Conservation (phyloP, 2,797 vertebrate species). For the Coreius guichenoti region DNA sequence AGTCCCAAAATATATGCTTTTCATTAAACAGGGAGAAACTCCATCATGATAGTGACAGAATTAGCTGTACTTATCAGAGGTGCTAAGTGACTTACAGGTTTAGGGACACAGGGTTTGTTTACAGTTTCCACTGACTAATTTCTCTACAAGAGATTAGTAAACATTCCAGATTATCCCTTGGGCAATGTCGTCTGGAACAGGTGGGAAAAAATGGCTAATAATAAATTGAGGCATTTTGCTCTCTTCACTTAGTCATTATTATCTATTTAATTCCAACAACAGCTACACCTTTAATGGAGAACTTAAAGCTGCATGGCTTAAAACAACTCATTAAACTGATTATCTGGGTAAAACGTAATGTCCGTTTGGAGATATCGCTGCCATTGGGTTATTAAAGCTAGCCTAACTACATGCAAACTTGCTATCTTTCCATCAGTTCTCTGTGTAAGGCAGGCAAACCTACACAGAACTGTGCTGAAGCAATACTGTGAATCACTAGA, state of each 20-base stretch:
- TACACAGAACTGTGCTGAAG: constrained; percentile 50
- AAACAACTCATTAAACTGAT: neutral
- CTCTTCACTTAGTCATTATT: constrained; percentile 30
- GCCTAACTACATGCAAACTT: neutral
- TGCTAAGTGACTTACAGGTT: constrained; percentile 67
- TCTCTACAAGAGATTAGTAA: constrained; percentile 69
- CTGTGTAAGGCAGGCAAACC: constrained; percentile 24
- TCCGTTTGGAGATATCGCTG: neutral
- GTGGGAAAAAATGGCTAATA: constrained; percentile 40
- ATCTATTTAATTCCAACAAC: constrained; percentile 29
- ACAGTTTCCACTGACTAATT: constrained; percentile 69
- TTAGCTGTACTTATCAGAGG: constrained; percentile 69
- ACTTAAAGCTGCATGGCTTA: neutral
- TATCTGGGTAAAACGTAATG: neutral
- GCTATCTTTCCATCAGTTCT: constrained; percentile 18
- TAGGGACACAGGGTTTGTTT: constrained; percentile 67
- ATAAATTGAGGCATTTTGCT: constrained; percentile 28
- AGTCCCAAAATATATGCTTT: constrained; percentile 45
- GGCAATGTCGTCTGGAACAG: constrained; percentile 63
- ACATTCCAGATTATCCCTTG: constrained; percentile 62
- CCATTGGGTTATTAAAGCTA: neutral
- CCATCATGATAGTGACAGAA: constrained; percentile 56
- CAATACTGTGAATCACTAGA: constrained; percentile 68
- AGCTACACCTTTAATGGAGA: neutral
- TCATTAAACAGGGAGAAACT: constrained; percentile 51